These are phyloP conservation scores for Drosophila busckii DNA, from an alignment of 1,140 invertebrate species.

Conservation along the genomic window DNA sequence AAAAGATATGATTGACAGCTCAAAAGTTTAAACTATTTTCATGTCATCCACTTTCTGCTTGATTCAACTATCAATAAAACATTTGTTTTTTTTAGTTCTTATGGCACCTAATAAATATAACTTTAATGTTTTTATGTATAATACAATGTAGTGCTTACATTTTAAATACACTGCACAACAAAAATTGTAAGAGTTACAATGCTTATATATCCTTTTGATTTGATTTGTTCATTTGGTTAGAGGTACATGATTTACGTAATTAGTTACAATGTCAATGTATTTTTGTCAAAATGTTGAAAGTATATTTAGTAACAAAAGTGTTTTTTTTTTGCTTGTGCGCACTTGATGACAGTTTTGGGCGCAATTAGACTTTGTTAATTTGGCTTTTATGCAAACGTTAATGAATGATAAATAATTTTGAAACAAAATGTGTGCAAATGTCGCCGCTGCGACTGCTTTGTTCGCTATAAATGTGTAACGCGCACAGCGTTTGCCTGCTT, in stretches of 20 bases:
- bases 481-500: slow-evolving; percentile 20
- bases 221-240: slow-evolving; percentile 45
- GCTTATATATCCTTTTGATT: slow-evolving; percentile 19
- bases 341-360: slow-evolving; percentile 21
- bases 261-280: slow-evolving; percentile 27
- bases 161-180: no score
- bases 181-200: not conserved
- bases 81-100: no score
- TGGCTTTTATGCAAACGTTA: slow-evolving; percentile 41
- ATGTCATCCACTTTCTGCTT: no score
- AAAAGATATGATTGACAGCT: no score
- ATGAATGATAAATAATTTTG: slow-evolving; percentile 62
- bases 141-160: no score
- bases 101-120: no score
- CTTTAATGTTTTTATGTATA: no score
- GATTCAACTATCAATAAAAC: no score
- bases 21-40: no score
- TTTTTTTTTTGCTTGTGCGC: not conserved
- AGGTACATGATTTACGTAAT: slow-evolving; percentile 54
- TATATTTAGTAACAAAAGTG: slow-evolving; percentile 37
- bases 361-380: slow-evolving; percentile 16
- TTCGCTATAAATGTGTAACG: slow-evolving; percentile 61
- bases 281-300: not conserved
- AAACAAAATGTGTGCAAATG: slow-evolving; percentile 47
- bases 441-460: slow-evolving; percentile 15